A percentile compares a stretch with the other conserved stretches of the same genome.
Evolutionary conservation across 2,888 invertebrate genomes (phyloP).

Genomic region (Cerceris ruficornis): DNA sequence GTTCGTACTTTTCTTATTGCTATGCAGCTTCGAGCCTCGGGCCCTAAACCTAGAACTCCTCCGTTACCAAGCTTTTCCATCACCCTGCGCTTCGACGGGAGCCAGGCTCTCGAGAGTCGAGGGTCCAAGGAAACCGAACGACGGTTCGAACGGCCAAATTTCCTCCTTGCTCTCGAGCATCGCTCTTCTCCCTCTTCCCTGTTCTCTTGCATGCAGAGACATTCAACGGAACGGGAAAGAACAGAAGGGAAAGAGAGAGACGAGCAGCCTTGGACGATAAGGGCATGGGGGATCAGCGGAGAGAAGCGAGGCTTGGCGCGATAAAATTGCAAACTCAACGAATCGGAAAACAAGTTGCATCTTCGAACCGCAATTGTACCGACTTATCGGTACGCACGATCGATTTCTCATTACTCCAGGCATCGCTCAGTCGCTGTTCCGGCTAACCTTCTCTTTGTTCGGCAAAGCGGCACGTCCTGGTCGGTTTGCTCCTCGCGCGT

Average conservation of each 20-base stretch:
- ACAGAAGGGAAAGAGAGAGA: neutral
- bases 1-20: too few relatives aligned
- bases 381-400: neutral
- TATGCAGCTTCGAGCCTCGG: too few relatives aligned
- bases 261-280: neutral
- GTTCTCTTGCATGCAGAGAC: neutral
- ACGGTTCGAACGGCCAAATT: neutral
- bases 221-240: neutral
- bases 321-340: too few relatives aligned
- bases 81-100: too few relatives aligned
- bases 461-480: neutral
- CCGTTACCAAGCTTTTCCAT: too few relatives aligned
- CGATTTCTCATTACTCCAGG: too few relatives aligned
- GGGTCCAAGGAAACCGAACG: neutral
- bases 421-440: too few relatives aligned
- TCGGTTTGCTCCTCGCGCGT: neutral
- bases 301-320: too few relatives aligned
- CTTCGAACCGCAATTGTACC: neutral
- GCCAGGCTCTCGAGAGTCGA: neutral
- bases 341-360: too few relatives aligned
- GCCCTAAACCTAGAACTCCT: too few relatives aligned
- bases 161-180: neutral
- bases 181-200: neutral
- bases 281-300: neutral
- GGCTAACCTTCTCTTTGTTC: neutral